Percentiles rank a stretch among this genome's conserved stretches.
Conservation (phyloP, 1,140 invertebrate genomes). For the Micrasema minimum region DNA sequence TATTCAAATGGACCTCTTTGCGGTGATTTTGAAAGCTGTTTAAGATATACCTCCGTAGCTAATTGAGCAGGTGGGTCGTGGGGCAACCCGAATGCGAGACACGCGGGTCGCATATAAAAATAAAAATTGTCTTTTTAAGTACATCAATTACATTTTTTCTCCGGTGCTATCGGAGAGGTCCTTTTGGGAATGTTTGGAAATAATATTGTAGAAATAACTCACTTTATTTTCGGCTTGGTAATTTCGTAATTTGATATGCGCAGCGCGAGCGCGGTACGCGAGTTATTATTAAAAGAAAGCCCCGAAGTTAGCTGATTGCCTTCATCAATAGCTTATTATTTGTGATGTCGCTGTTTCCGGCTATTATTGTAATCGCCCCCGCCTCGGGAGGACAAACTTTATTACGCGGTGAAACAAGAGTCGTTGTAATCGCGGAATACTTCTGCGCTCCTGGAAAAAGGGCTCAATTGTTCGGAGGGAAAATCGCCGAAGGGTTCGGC, state of each 20-base stretch:
- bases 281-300: no score
- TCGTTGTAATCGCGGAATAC: slow-evolving; percentile 31
- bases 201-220: neutral
- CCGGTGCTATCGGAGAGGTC: neutral
- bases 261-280: neutral
- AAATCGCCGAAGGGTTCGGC: slow-evolving; percentile 36
- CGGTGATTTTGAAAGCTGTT: slow-evolving; percentile 47
- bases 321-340: slow-evolving; percentile 2
- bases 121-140: slow-evolving; percentile 42
- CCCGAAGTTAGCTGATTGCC: no score
- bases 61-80: slow-evolving; percentile 46
- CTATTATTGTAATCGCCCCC: slow-evolving; percentile 12
- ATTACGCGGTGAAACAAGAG: slow-evolving; percentile 24
- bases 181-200: slow-evolving; percentile 4
- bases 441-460: slow-evolving; percentile 38
- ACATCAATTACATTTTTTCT: slow-evolving; percentile 41
- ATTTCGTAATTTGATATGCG: neutral
- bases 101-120: slow-evolving; percentile 44
- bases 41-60: slow-evolving; percentile 45
- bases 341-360: neutral
- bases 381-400: neutral
- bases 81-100: slow-evolving; percentile 17
- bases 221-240: neutral
- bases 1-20: slow-evolving; percentile 48
- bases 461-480: slow-evolving; percentile 28